Evolutionary conservation across 1,140 invertebrate genomes (phyloP).

Genomic region (Arion vulgaris): DNA sequence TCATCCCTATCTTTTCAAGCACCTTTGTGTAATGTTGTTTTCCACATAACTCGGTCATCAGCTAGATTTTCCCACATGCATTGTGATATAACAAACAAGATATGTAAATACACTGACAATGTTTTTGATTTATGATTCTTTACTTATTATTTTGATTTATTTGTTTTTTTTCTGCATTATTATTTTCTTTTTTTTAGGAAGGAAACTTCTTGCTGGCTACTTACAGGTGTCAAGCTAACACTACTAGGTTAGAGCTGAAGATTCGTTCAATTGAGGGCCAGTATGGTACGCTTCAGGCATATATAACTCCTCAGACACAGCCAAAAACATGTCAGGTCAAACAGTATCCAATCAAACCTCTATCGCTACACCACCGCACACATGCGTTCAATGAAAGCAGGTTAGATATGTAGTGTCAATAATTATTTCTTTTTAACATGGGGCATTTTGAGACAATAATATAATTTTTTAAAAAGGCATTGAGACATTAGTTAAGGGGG

Average conservation of each 20-base stretch:
- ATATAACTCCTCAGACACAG: slow-evolving; percentile 85
- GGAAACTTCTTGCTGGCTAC: slow-evolving; percentile 86
- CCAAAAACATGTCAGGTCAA: slow-evolving; percentile 83
- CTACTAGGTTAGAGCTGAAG: slow-evolving; percentile 86
- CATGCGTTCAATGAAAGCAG: slow-evolving; percentile 77
- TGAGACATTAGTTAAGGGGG: no score
- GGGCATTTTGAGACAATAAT: no score
- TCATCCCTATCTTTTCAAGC: no score
- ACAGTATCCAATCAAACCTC: slow-evolving; percentile 81
- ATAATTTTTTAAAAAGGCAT: no score
- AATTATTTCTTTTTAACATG: no score
- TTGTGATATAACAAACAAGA: no score
- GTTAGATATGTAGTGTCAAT: no score
- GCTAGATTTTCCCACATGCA: no score
- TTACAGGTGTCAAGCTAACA: slow-evolving; percentile 89
- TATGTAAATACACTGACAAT: no score
- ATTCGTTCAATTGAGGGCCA: slow-evolving; percentile 85
- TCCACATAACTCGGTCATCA: no score
- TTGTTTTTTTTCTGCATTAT: not conserved
- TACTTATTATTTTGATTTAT: not conserved
- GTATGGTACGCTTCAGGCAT: slow-evolving; percentile 83
- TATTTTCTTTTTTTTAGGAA: slow-evolving; percentile 72
- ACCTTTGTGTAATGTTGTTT: no score
- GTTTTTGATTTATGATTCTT: no score
- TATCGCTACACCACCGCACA: slow-evolving; percentile 82